Evolutionary conservation across 1,140 invertebrate species (phyloP).

Genomic region (Helicorthomorpha holstii): DNA sequence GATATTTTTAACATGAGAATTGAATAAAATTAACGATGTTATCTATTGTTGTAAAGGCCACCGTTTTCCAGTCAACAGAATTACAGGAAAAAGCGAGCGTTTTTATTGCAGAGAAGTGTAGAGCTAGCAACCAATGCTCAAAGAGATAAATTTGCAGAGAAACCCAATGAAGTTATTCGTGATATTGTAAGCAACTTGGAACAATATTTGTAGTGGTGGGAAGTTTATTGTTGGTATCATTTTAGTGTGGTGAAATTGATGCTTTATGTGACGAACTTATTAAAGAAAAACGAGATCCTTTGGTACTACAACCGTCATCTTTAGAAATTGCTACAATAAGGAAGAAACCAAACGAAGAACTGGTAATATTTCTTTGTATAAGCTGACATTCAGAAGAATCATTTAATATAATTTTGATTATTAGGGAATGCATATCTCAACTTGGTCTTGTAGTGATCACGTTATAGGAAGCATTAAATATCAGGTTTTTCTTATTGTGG

Average conservation of each 20-base stretch:
- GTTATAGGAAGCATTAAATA: too few relatives aligned
- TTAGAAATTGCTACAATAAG: slow-evolving; percentile 70
- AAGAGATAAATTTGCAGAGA: slow-evolving; percentile 66
- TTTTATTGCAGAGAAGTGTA: slow-evolving; percentile 56
- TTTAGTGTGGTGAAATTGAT: slow-evolving; percentile 43
- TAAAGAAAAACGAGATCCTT: slow-evolving; percentile 66
- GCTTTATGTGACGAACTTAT: slow-evolving; percentile 70
- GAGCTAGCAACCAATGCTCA: slow-evolving; percentile 74
- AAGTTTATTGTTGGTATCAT: slow-evolving; percentile 11
- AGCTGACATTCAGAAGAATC: too few relatives aligned
- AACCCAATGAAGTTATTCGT: slow-evolving; percentile 43
- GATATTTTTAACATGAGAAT: not conserved
- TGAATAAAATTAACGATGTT: not conserved
- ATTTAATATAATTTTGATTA: too few relatives aligned
- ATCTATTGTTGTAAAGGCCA: slow-evolving; percentile 5
- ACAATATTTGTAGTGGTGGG: not conserved
- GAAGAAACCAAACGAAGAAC: slow-evolving; percentile 55
- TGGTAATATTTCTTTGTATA: too few relatives aligned
- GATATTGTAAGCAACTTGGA: slow-evolving; percentile 18
- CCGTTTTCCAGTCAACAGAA: slow-evolving; percentile 35
- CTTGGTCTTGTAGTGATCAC: too few relatives aligned
- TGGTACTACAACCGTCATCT: slow-evolving; percentile 70
- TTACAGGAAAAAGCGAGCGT: slow-evolving; percentile 43
- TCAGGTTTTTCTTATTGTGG: too few relatives aligned
- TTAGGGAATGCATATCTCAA: too few relatives aligned